Conservation (phyloP, 30 jellyfish, hydroid and myxozoan genomes). For the Chrysaora quinquecirrha region DNA sequence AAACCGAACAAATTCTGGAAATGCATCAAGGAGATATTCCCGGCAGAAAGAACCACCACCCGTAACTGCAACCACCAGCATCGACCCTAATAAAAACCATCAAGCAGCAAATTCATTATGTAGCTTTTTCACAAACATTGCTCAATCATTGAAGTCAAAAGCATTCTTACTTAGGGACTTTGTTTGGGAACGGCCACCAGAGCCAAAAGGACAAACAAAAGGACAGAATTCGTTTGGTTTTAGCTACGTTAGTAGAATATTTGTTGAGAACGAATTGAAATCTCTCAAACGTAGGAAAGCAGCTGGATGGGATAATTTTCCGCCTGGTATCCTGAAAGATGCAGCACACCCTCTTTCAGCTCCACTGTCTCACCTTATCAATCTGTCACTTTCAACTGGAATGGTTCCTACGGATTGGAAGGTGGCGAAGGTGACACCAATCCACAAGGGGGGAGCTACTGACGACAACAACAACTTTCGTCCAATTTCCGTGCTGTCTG, state of each 20-base stretch:
- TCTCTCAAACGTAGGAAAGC: neutral
- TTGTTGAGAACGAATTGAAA: slow-evolving; percentile 10
- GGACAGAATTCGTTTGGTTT: neutral
- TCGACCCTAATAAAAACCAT: neutral
- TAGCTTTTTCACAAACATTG: slow-evolving; percentile 31
- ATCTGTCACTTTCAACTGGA: slow-evolving; percentile 18
- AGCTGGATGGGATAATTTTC: slow-evolving; percentile 26
- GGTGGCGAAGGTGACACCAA: slow-evolving; percentile 27
- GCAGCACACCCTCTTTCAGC: slow-evolving; percentile 12
- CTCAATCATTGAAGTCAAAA: slow-evolving; percentile 6
- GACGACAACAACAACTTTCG: slow-evolving; percentile 47
- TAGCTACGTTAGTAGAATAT: slow-evolving; percentile 16
- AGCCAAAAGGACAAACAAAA: neutral
- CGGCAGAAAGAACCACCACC: slow-evolving; percentile 3
- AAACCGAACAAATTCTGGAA: slow-evolving; percentile 28
- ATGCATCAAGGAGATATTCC: slow-evolving; percentile 7
- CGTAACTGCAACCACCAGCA: neutral
- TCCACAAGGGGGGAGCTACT: slow-evolving; percentile 30
- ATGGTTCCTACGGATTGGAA: slow-evolving; percentile 20
- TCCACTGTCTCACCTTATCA: slow-evolving; percentile 11
- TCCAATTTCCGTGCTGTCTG: slow-evolving; percentile 27
- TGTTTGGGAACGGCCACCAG: slow-evolving; percentile 46
- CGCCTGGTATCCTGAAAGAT: slow-evolving; percentile 47
- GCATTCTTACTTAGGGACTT: slow-evolving; percentile 39
- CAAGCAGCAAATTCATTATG: slow-evolving; percentile 44